phyloP scores from a whole-genome alignment of 92 coral and sea anemone genomes.

The Parazoanthus swiftii region DNA sequence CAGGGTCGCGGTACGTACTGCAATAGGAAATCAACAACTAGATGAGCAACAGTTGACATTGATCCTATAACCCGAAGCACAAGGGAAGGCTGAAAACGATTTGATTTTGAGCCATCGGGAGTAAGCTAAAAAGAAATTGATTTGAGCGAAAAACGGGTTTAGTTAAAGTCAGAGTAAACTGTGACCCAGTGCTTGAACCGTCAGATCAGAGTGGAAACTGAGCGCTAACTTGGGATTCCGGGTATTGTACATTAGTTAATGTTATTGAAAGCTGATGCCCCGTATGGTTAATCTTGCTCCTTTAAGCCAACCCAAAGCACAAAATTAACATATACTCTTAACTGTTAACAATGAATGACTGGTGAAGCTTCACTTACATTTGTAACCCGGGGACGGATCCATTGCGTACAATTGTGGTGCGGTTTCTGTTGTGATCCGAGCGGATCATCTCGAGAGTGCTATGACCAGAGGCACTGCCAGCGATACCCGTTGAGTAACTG shows the following conservation, averaged over 20 bases:
- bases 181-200: too few species aligned
- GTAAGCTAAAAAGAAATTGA: too few species aligned
- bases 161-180: too few species aligned
- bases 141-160: too few species aligned
- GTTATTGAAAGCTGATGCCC: background rate
- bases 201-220: too few species aligned
- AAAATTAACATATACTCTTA: background rate
- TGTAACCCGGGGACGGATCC: constrained; percentile 73
- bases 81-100: too few species aligned
- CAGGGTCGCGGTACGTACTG: constrained; percentile 84
- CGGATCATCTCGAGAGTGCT: constrained; percentile 68
- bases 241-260: too few species aligned
- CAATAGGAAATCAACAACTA: background rate
- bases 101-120: background rate
- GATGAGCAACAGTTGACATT: background rate
- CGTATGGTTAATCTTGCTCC: background rate
- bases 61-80: too few species aligned
- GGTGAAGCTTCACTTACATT: constrained; percentile 57
- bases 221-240: too few species aligned
- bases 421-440: constrained; percentile 45
- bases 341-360: too few species aligned
- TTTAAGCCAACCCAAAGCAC: background rate
- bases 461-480: constrained; percentile 63
- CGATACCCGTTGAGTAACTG: constrained; percentile 48
- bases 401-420: constrained; percentile 55